These are phyloP conservation scores for Syngnathus acus DNA, from an alignment of 2,797 vertebrate species.

Conservation along the genomic window DNA sequence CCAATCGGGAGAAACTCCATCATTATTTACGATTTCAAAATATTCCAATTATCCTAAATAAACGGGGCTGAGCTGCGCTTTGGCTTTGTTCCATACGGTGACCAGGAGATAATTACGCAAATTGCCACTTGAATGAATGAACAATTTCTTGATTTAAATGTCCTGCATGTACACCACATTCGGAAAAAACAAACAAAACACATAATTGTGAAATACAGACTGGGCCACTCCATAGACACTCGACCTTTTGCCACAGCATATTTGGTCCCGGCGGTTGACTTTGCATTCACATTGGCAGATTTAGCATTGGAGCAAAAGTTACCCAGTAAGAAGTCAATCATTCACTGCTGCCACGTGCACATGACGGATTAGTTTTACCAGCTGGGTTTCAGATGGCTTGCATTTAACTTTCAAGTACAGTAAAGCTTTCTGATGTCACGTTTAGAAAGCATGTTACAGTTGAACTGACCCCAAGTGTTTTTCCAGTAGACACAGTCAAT, in stretches of 20 bases:
- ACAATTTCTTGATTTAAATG: not conserved
- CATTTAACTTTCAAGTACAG: not conserved
- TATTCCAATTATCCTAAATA: not conserved
- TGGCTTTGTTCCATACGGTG: slow-evolving; percentile 1
- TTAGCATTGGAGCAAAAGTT: not conserved
- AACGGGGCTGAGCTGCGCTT: not conserved
- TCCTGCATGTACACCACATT: not conserved
- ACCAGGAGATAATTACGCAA: slow-evolving; percentile 4
- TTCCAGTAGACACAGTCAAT: not conserved
- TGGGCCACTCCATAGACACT: not conserved
- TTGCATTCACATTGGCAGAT: not conserved
- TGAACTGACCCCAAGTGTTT: not conserved
- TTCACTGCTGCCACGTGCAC: not conserved
- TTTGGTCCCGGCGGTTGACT: not conserved
- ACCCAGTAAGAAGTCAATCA: not conserved
- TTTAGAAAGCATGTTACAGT: not conserved
- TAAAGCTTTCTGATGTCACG: not conserved
- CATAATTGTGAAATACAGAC: not conserved
- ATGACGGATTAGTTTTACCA: not conserved
- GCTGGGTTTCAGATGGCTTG: not conserved
- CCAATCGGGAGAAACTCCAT: not conserved
- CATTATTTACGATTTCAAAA: not conserved
- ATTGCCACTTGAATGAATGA: not conserved
- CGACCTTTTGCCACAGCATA: not conserved
- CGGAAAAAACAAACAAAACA: not conserved